phyloP scores from a whole-genome alignment of 2,888 invertebrate genomes.

The Trachelus tabidus region DNA sequence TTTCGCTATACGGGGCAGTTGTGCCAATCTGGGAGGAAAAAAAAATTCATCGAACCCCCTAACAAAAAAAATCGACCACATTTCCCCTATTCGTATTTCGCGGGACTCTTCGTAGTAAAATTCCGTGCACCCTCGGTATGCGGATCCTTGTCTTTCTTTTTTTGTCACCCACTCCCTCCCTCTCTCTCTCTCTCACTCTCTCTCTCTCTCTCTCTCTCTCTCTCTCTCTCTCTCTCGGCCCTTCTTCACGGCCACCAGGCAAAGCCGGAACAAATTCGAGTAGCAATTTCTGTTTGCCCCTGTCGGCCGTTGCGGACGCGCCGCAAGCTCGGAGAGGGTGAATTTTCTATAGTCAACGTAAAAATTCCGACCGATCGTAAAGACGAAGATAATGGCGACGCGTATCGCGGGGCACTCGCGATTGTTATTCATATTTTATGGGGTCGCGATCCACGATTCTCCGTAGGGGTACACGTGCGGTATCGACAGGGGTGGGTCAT shows the following conservation, averaged over 20 bases:
- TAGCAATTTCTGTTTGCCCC: slow-evolving; percentile 47
- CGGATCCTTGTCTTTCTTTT: slow-evolving; percentile 26
- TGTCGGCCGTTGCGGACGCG: slow-evolving; percentile 10
- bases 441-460: slow-evolving; percentile 14
- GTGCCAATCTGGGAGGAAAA: background rate
- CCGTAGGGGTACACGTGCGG: slow-evolving; percentile 39
- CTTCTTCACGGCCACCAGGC: background rate
- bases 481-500: slow-evolving; percentile 33
- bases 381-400: slow-evolving; percentile 26
- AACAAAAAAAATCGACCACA: background rate
- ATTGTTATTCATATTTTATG: slow-evolving; percentile 57
- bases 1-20: background rate
- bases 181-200: slow-evolving; percentile 19
- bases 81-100: slow-evolving; percentile 26
- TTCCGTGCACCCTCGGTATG: slow-evolving; percentile 40
- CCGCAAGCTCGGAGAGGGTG: no score
- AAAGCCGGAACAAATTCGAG: slow-evolving; percentile 48
- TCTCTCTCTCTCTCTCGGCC: slow-evolving; percentile 21
- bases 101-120: slow-evolving; percentile 27
- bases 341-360: slow-evolving; percentile 41
- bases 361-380: slow-evolving; percentile 55
- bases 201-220: slow-evolving; percentile 22
- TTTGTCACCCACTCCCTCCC: slow-evolving; percentile 17
- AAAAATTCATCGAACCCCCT: background rate
- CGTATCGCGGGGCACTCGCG: slow-evolving; percentile 45